phyloP scores from a whole-genome alignment of 2,113 vertebrate species.

The Perca schrenkii region DNA sequence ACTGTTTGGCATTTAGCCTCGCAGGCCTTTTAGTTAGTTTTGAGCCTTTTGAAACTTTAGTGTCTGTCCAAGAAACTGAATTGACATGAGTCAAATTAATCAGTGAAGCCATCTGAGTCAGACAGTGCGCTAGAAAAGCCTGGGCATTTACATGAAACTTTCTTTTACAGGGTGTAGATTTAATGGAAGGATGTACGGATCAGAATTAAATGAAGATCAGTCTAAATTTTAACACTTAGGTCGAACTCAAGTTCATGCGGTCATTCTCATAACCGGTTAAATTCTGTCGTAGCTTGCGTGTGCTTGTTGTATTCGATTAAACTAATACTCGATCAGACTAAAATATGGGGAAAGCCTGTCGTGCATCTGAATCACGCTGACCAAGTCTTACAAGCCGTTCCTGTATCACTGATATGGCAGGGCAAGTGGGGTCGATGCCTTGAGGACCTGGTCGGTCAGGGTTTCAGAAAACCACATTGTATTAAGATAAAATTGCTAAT shows the following conservation, averaged over 20 bases:
- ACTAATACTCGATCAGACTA: too few species aligned
- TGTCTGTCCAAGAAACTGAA: neutral
- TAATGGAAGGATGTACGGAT: neutral
- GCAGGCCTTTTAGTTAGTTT: neutral
- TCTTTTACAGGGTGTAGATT: neutral
- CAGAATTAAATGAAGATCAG: neutral
- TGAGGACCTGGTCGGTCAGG: neutral
- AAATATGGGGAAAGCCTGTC: neutral
- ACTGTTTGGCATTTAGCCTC: conserved; percentile 1
- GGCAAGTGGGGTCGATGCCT: neutral
- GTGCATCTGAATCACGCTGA: neutral
- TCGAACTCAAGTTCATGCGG: neutral
- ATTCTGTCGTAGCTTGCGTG: neutral
- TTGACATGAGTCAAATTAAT: neutral
- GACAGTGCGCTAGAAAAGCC: accelerated
- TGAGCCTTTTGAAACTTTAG: neutral
- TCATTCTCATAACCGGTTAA: neutral
- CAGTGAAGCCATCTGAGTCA: neutral
- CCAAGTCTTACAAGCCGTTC: neutral
- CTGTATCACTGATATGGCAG: neutral
- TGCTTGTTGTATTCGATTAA: too few species aligned
- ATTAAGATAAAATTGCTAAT: accelerated
- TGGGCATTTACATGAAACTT: too few species aligned
- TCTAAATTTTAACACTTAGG: neutral
- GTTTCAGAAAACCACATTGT: neutral